These are phyloP conservation scores for Brenthis daphne DNA, from an alignment of 2,888 invertebrate species.

Conservation along the genomic window DNA sequence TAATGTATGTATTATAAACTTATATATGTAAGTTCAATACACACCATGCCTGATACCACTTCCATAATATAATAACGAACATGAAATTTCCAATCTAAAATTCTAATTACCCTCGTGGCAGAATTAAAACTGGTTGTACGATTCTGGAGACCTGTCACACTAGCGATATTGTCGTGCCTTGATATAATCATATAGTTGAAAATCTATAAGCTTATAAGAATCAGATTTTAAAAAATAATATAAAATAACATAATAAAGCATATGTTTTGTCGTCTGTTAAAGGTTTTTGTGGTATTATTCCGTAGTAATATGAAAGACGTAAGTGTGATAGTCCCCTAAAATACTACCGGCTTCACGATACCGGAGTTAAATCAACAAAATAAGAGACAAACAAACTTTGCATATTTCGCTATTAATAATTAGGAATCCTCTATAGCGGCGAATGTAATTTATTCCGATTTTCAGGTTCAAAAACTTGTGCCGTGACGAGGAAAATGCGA, in stretches of 20 bases:
- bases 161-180: neutral
- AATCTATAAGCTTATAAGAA: too few relatives aligned
- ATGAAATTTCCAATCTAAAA: constrained; percentile 72
- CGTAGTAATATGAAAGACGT: neutral
- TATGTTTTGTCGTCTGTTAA: neutral
- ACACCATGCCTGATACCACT: neutral
- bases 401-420: constrained; percentile 75
- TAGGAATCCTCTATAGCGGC: constrained; percentile 55
- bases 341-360: constrained; percentile 44
- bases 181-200: too few relatives aligned
- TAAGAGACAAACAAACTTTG: constrained; percentile 74
- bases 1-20: too few relatives aligned
- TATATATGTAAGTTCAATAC: neutral
- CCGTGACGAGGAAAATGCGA: constrained; percentile 27
- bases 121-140: constrained; percentile 50
- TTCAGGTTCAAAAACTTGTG: constrained; percentile 45
- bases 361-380: constrained; percentile 62
- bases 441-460: constrained; percentile 63
- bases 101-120: constrained; percentile 64
- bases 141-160: constrained; percentile 15
- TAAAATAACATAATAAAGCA: neutral
- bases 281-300: neutral
- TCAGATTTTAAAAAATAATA: neutral
- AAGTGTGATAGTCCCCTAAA: constrained; percentile 39
- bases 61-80: constrained; percentile 50